Evolutionary conservation across 2,797 vertebrate genomes (phyloP).

Genomic region (Myotis findleyi): DNA sequence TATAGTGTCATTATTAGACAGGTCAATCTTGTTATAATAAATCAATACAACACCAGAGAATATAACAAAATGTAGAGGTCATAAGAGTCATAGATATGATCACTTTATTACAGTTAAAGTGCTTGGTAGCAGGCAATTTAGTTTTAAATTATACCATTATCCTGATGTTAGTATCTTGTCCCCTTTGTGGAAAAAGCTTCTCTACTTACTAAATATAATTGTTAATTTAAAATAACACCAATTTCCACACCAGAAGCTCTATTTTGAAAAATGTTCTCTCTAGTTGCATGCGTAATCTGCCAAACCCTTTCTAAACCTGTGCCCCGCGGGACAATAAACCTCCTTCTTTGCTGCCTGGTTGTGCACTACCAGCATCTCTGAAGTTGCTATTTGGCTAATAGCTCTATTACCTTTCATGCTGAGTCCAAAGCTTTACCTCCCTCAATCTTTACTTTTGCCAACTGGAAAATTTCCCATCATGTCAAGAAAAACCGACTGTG

Average conservation of each 20-base stretch:
- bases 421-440: constrained; percentile 81
- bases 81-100: neutral
- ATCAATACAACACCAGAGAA: neutral
- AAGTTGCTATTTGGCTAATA: constrained; percentile 81
- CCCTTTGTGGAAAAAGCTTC: neutral
- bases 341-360: constrained; percentile 46
- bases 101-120: neutral
- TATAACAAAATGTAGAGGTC: neutral
- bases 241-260: constrained; percentile 38
- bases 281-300: constrained; percentile 52
- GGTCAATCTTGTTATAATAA: neutral
- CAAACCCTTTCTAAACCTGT: constrained; percentile 32
- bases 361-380: constrained; percentile 41
- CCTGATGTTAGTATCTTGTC: neutral
- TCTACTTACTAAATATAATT: constrained; percentile 1
- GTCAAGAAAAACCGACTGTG: constrained; percentile 76
- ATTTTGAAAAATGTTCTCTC: constrained; percentile 3
- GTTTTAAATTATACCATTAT: neutral
- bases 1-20: neutral
- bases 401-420: constrained; percentile 79
- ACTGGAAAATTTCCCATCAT: constrained; percentile 80
- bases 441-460: constrained; percentile 80
- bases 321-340: constrained; percentile 15
- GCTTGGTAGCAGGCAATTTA: neutral
- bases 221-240: constrained; percentile 49